These are phyloP conservation scores for Dynastes grantii DNA, from an alignment of 2,888 invertebrate genomes.

Conservation along the genomic window DNA sequence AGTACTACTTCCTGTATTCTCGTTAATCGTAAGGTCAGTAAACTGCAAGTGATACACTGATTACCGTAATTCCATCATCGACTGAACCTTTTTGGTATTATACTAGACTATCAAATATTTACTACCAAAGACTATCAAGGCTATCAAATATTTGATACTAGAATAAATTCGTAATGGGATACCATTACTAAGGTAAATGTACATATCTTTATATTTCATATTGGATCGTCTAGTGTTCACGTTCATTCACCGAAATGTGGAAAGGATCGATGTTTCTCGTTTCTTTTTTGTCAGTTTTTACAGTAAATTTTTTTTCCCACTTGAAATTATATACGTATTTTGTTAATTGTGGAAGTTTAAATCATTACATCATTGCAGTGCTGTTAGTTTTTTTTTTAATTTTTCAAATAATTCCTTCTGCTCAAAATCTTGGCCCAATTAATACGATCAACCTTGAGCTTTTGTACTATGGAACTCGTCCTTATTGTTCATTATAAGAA, in stretches of 20 bases:
- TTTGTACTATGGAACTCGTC: too few relatives aligned
- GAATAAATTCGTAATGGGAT: neutral
- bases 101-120: constrained; percentile 1
- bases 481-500: too few relatives aligned
- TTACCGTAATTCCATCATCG: constrained; percentile 12
- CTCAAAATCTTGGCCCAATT: too few relatives aligned
- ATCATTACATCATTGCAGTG: too few relatives aligned
- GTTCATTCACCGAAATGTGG: neutral
- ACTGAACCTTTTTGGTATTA: neutral
- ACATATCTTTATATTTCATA: neutral
- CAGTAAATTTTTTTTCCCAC: too few relatives aligned
- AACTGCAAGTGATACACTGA: constrained; percentile 5
- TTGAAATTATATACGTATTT: too few relatives aligned
- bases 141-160: constrained; percentile 14
- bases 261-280: too few relatives aligned
- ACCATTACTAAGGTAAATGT: neutral
- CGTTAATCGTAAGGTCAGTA: constrained; percentile 24
- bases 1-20: constrained; percentile 32
- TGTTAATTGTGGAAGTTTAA: too few relatives aligned
- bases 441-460: too few relatives aligned
- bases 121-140: neutral
- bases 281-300: too few relatives aligned
- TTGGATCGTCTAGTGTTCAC: neutral
- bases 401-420: too few relatives aligned
- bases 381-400: too few relatives aligned